Evolutionary conservation across 2,797 vertebrate species (phyloP).

Genomic region (Neoniphon sammara): DNA sequence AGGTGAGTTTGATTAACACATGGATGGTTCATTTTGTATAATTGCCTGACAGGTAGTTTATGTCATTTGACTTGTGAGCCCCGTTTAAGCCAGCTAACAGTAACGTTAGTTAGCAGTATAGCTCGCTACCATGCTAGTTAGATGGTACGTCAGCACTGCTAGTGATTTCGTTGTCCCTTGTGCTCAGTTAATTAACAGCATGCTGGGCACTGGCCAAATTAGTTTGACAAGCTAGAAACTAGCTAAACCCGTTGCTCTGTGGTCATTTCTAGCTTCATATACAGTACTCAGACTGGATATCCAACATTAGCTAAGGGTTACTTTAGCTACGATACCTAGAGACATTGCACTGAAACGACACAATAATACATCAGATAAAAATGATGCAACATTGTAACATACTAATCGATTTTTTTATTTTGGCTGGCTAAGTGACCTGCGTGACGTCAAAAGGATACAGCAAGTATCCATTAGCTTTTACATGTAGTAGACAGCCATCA

Average conservation of each 20-base stretch:
- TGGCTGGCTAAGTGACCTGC: no score
- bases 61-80: background rate
- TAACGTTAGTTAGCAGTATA: constrained; percentile 10
- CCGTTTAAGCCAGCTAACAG: constrained; percentile 1
- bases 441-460: no score
- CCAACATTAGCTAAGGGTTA: no score
- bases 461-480: no score
- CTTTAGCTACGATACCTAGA: no score
- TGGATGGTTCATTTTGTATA: background rate
- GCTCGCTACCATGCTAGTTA: background rate
- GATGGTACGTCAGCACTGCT: background rate
- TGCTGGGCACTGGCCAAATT: background rate
- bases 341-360: no score
- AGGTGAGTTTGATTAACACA: constrained; percentile 28
- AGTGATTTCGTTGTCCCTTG: background rate
- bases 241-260: background rate
- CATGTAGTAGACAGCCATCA: no score
- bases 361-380: no score
- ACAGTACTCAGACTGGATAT: no score
- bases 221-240: background rate
- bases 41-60: background rate
- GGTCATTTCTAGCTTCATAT: no score
- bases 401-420: no score
- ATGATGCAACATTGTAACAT: no score
- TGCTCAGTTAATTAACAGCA: background rate